phyloP scores from a whole-genome alignment of 2,113 vertebrate genomes.

The Cyanoliseus patagonus region DNA sequence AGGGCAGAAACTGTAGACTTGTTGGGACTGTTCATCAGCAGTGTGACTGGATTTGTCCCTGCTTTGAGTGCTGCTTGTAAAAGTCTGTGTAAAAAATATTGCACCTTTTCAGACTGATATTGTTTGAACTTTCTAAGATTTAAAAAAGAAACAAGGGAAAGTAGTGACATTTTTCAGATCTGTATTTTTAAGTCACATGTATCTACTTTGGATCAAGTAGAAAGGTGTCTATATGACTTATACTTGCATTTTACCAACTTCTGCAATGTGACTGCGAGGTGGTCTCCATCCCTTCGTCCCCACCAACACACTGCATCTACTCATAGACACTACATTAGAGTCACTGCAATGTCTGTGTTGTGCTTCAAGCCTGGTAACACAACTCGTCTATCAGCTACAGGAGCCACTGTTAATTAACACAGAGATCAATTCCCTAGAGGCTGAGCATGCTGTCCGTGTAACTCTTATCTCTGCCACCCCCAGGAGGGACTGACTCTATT shows the following conservation, averaged over 20 bases:
- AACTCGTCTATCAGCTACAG: not conserved
- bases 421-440: not conserved
- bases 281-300: not conserved
- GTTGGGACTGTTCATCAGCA: not conserved
- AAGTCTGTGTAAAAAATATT: not conserved
- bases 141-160: not conserved
- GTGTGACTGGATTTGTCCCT: not conserved
- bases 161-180: not conserved
- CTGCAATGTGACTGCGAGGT: not conserved
- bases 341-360: not conserved
- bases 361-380: not conserved
- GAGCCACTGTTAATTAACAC: not conserved
- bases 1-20: not conserved
- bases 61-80: not conserved
- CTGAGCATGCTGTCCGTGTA: constrained; percentile 19
- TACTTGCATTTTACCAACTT: not conserved
- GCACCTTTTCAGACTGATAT: not conserved
- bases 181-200: not conserved
- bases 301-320: not conserved
- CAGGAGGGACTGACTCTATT: not conserved
- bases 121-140: not conserved
- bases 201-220: not conserved
- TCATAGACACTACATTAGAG: not conserved
- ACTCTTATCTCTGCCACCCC: not conserved
- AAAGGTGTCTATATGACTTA: not conserved